Evolutionary conservation across 1,140 invertebrate species (phyloP).

Genomic region (fruit fly (Drosophila melanogaster)): Release_6_plus_ISO1_MT NT_037436.4:1868001-1868500

Average conservation of each 20-base stretch:
- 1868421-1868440: conserved; percentile 66
- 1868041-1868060: conserved; percentile 22
- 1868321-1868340: conserved; percentile 73
- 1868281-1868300: conserved; percentile 48
- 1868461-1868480: conserved; percentile 33
- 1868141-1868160: conserved; percentile 53
- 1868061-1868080: conserved; percentile 49
- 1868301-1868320: conserved; percentile 42
- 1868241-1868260: conserved; percentile 65
- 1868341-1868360: conserved; percentile 56
- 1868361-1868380: conserved; percentile 22
- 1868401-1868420: conserved; percentile 66
- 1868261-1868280: conserved; percentile 74
- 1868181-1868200: conserved; percentile 45
- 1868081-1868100: conserved; percentile 69
- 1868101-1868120: conserved; percentile 57
- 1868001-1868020: conserved; percentile 52
- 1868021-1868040: conserved; percentile 57
- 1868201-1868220: conserved; percentile 38
- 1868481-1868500: conserved; percentile 14
- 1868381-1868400: conserved; percentile 36
- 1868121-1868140: conserved; percentile 64
- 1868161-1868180: conserved; percentile 45
- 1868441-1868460: conserved; percentile 74
- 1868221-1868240: conserved; percentile 65